Percentiles rank a stretch among this genome's conserved stretches.
Evolutionary conservation across 2,888 invertebrate genomes (phyloP).

Genomic region (Ormyrus pomaceus): DNA sequence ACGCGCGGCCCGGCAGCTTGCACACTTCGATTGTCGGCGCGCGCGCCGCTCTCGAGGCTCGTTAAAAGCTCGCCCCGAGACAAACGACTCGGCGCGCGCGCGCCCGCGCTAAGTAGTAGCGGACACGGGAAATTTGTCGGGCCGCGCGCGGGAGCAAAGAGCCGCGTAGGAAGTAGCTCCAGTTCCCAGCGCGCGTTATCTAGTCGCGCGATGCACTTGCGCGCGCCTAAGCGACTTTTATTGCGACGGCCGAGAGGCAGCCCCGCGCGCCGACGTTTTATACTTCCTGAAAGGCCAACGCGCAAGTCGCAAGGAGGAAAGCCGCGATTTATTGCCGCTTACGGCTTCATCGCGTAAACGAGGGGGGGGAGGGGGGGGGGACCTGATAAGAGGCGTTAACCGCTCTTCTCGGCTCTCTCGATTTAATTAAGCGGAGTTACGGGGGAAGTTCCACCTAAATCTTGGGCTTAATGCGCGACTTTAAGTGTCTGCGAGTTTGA

Average conservation of each 20-base stretch:
- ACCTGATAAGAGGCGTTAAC: constrained; percentile 10
- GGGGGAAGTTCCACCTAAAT: too few relatives aligned
- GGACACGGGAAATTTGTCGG: constrained; percentile 27
- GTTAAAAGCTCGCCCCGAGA: not conserved
- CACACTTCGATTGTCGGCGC: not conserved
- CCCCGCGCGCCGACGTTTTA: not conserved
- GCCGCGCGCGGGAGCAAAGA: not conserved
- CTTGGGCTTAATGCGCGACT: too few relatives aligned
- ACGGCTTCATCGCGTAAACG: constrained; percentile 22
- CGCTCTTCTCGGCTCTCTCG: not conserved
- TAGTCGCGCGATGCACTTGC: not conserved
- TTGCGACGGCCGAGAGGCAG: not conserved
- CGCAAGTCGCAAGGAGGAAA: not conserved
- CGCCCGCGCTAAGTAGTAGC: constrained; percentile 1
- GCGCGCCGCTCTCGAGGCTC: not conserved
- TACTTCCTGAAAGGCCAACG: not conserved
- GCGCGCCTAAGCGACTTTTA: not conserved
- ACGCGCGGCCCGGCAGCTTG: not conserved
- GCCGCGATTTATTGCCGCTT: constrained; percentile 7
- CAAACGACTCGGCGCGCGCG: not conserved
- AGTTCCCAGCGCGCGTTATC: constrained; percentile 10
- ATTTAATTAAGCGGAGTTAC: constrained; percentile 10
- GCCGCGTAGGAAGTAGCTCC: constrained; percentile 2
- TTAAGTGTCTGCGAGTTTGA: too few relatives aligned
- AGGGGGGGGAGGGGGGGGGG: not conserved